phyloP scores from a whole-genome alignment of 2,113 vertebrate species.

The Nesogale talazaci region DNA sequence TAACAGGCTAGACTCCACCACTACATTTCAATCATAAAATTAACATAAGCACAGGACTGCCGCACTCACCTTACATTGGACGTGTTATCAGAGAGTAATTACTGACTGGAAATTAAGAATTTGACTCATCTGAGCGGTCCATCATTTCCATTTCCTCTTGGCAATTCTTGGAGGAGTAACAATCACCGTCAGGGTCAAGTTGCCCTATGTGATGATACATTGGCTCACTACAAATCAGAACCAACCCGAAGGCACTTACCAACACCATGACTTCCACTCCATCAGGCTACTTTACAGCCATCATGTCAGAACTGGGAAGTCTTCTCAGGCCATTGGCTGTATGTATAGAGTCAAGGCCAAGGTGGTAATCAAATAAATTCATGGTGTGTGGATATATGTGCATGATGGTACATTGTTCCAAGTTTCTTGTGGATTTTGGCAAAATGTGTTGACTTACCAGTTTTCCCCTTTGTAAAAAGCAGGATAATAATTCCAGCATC shows the following conservation, averaged over 20 bases:
- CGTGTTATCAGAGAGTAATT: not conserved
- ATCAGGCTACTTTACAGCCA: not conserved
- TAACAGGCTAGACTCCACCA: too few relatives aligned
- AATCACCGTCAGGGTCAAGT: too few relatives aligned
- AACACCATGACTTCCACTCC: not conserved
- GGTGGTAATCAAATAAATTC: not conserved
- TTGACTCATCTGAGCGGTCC: too few relatives aligned
- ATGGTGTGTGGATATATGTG: too few relatives aligned
- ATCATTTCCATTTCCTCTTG: too few relatives aligned
- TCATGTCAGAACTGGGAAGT: not conserved
- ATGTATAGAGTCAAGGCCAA: not conserved
- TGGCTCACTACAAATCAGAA: not conserved
- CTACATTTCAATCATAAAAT: too few relatives aligned
- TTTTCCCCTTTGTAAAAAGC: conserved; percentile 11
- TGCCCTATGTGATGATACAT: too few relatives aligned
- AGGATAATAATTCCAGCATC: not conserved
- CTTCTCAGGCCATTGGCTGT: not conserved
- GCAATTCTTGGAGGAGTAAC: too few relatives aligned
- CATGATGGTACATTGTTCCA: not conserved
- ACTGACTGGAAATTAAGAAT: too few relatives aligned
- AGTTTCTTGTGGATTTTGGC: conserved; percentile 2
- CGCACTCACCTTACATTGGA: not conserved
- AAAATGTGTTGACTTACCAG: not conserved
- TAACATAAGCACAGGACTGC: too few relatives aligned
- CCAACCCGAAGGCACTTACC: not conserved